Conservation (phyloP, 2,797 vertebrate species). For the Scleropages formosus region DNA sequence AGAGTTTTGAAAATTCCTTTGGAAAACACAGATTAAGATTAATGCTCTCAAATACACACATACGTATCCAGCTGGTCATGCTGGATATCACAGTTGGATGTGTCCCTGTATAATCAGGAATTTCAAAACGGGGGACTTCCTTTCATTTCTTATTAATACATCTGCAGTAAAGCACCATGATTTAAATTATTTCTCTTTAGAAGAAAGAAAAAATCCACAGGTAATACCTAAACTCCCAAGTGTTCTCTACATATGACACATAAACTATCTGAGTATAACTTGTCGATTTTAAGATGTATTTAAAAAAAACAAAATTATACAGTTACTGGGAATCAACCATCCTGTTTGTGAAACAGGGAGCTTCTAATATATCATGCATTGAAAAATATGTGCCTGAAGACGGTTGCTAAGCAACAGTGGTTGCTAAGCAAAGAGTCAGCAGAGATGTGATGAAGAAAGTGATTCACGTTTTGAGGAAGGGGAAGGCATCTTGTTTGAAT, state of each 20-base stretch:
- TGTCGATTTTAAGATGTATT: neutral
- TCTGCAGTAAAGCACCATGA: neutral
- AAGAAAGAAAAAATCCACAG: neutral
- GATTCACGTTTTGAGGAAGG: slow-evolving; percentile 49
- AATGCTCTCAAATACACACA: neutral
- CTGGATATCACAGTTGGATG: neutral
- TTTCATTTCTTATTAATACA: neutral
- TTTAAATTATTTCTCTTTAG: neutral
- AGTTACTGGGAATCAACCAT: slow-evolving; percentile 26
- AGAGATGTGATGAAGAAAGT: slow-evolving; percentile 41
- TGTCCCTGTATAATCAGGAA: neutral
- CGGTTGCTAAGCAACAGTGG: slow-evolving; percentile 72
- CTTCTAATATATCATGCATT: slow-evolving; percentile 36
- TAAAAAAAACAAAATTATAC: slow-evolving; percentile 23
- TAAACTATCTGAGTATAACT: too few relatives aligned
- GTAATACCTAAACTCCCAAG: neutral
- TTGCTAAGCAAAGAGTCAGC: slow-evolving; percentile 64
- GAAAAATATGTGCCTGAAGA: slow-evolving; percentile 49
- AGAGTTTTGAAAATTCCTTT: slow-evolving; percentile 88
- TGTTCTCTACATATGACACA: neutral
- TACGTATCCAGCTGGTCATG: neutral
- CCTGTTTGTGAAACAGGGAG: slow-evolving; percentile 15
- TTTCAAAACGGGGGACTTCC: neutral
- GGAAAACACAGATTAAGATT: slow-evolving; percentile 24
- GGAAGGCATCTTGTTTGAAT: slow-evolving; percentile 23